Base-by-base conservation (phyloP, 2,797 vertebrate genomes). In the Danio tinwini region DNA sequence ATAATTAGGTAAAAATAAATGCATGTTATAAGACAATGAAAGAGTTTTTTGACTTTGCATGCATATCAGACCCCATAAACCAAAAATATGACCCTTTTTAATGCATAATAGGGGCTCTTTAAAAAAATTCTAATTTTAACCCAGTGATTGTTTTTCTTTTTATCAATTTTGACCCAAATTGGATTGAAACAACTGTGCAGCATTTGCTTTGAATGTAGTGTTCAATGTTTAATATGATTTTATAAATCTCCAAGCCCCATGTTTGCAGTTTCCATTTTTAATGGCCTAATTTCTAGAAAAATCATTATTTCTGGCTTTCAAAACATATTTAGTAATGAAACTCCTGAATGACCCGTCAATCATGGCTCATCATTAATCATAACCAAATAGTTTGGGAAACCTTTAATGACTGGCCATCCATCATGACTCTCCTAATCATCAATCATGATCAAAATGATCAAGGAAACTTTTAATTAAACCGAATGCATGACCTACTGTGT, bases 351-450 rank as follows among this genome's bases (percentile, higher is more conserved):
- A 61, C n/a, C 45, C 69, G 65, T 78, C 76, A 69, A 17, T 70
- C 55, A 49, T 29, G 53, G 45, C 42, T 77, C 44, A 61, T 58
- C 45, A 69, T 78, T 61, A 78, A 78, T 78, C 65, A 78, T 58
- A 44, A 40, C 37, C 53, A 70, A 52, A 70, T 42, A 58, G 55
- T 68, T 59, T 11, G 11, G 12, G 9, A 69, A 69, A 77, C 42
- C 69, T 78, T 61, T 61, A 78, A 70, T 78, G 55, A 69, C 67
- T 70, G 7, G 45, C 69, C 64, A 78, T 78, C 65, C 59, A 69
- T 76, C 74, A 76, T 76, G 45, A 47, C 21, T 65, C 37, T 56
- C 62, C 56, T 49, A 29, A 6, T 16, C 44, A 61, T 74, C 39
- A 63, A 74, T 70, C 55, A 44, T 55, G 10, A 42, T 47, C 50